These are phyloP conservation scores for Paramuricea clavata DNA, from an alignment of 92 coral and sea anemone species.

Conservation along the genomic window DNA sequence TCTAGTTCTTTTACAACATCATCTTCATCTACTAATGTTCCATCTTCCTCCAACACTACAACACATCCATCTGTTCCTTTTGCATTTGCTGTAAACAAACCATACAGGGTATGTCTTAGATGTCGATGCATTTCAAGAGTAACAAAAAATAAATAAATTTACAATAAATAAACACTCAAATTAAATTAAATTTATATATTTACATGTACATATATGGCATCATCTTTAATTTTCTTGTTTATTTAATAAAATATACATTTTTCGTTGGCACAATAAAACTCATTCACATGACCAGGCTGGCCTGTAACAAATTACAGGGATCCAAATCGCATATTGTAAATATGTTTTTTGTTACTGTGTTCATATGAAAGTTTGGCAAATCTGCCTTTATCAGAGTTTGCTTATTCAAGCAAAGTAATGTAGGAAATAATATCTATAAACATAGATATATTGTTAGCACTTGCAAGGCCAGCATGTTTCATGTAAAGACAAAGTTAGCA, in stretches of 20 bases:
- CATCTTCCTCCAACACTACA: constrained; percentile 34
- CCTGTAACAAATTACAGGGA: too few relatives aligned
- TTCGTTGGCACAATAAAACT: constrained; percentile 16
- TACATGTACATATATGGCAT: constrained; percentile 20
- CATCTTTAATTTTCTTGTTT: constrained; percentile 23
- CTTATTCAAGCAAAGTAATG: too few relatives aligned
- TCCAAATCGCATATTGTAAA: too few relatives aligned
- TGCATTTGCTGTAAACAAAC: constrained; percentile 37
- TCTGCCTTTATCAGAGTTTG: too few relatives aligned
- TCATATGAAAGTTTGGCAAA: constrained; percentile 1
- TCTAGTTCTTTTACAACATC: constrained; percentile 41
- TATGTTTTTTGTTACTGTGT: background rate
- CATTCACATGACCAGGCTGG: background rate
- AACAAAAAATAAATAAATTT: constrained; percentile 20
- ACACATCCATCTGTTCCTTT: constrained; percentile 36
- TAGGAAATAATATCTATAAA: too few relatives aligned
- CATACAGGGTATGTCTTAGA: constrained; percentile 25
- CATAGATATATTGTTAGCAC: too few relatives aligned
- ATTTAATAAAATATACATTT: constrained; percentile 16
- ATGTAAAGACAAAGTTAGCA: too few relatives aligned
- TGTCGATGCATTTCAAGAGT: constrained; percentile 23
- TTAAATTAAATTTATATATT: background rate
- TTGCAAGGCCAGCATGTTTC: too few relatives aligned
- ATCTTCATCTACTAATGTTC: constrained; percentile 35
- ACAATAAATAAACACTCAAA: constrained; percentile 19